Percentiles rank a stretch among this genome's conserved stretches.
Evolutionary conservation across 2,888 invertebrate genomes (phyloP).

Genomic region (Chironomus riparius): DNA sequence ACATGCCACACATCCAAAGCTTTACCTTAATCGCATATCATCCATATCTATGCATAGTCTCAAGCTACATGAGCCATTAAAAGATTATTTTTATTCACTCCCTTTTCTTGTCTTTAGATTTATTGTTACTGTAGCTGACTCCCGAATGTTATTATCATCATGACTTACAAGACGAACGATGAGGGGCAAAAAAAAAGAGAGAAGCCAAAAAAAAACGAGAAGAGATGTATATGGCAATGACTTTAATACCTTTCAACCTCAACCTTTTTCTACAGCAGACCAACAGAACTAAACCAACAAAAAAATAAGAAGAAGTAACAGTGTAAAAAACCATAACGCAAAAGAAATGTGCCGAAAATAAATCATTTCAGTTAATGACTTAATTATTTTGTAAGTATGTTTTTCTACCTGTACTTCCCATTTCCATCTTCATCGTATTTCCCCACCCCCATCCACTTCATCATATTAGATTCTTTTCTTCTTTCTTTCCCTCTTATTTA

Average conservation of each 20-base stretch:
- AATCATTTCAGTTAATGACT: slow-evolving; percentile 27
- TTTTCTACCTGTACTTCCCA: slow-evolving; percentile 7
- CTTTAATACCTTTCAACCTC: not conserved
- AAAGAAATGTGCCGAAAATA: slow-evolving; percentile 14
- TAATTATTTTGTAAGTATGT: slow-evolving; percentile 26
- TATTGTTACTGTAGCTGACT: not conserved
- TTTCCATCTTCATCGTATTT: not conserved
- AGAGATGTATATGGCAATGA: not conserved
- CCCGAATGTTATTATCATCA: no score
- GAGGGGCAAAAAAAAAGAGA: no score
- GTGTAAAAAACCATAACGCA: no score
- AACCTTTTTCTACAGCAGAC: no score
- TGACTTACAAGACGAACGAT: no score
- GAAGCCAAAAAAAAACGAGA: no score
- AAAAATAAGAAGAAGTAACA: no score
- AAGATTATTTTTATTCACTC: slow-evolving; percentile 14
- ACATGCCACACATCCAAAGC: not conserved
- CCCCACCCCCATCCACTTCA: not conserved
- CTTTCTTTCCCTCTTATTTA: not conserved
- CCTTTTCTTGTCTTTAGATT: not conserved
- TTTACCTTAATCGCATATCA: not conserved
- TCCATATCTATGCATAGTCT: not conserved
- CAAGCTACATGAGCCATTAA: not conserved
- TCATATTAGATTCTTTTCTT: no score
- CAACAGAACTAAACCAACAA: not conserved